Conservation (phyloP, 2,888 invertebrate genomes). For the Lepidochitona cinerea region DNA sequence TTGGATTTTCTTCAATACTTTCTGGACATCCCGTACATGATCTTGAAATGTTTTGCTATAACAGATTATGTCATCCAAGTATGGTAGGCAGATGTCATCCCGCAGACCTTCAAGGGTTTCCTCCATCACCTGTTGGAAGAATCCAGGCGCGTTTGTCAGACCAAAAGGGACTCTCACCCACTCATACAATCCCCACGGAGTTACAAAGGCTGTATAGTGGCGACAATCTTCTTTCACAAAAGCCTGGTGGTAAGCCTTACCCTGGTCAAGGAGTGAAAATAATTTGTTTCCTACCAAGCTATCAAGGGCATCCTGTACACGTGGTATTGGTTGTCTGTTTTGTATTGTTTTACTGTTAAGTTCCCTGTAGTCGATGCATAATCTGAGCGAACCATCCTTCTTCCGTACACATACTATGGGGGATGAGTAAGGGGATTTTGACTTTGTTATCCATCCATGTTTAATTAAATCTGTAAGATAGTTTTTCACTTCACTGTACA, state of each 20-base stretch:
- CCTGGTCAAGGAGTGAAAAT: neutral
- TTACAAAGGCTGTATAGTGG: neutral
- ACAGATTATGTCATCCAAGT: neutral
- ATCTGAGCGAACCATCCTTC: constrained; percentile 17
- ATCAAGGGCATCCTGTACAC: neutral
- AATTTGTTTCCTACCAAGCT: neutral
- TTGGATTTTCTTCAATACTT: neutral
- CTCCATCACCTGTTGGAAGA: neutral
- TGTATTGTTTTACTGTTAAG: neutral
- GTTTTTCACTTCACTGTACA: constrained; percentile 36
- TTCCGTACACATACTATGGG: constrained; percentile 4
- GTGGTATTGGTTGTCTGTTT: neutral
- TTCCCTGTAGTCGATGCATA: constrained; percentile 27
- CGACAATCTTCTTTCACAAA: neutral
- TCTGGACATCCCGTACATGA: neutral
- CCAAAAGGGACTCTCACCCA: neutral
- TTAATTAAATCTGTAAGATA: constrained; percentile 29
- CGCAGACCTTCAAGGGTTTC: neutral
- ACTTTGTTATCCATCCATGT: constrained; percentile 27
- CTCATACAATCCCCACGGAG: neutral
- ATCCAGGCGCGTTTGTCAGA: neutral
- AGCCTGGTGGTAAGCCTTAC: neutral
- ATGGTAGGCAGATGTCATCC: neutral
- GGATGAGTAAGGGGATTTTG: constrained; percentile 21
- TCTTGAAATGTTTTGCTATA: neutral